phyloP scores from a whole-genome alignment of 2,113 vertebrate species.

The Procavia capensis region DNA sequence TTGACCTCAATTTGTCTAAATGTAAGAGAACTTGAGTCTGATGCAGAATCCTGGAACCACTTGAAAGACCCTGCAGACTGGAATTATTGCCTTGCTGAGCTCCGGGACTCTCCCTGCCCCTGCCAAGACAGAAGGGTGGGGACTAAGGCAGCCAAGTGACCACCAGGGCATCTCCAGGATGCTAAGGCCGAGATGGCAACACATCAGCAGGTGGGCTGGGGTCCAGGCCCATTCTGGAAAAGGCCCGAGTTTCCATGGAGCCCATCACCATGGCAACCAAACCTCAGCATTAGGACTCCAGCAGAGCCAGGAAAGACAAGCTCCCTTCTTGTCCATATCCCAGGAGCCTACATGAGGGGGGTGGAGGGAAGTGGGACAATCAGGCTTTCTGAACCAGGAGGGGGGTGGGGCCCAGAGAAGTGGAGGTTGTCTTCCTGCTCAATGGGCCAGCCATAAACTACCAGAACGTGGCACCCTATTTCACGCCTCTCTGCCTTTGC shows the following conservation, averaged over 20 bases:
- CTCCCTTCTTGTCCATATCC: slow-evolving; percentile 78
- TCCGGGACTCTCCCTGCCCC: background rate
- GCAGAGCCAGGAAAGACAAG: slow-evolving; percentile 78
- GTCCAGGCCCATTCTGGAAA: slow-evolving; percentile 79
- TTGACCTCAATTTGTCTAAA: background rate
- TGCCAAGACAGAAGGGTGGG: background rate
- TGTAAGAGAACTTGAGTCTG: background rate
- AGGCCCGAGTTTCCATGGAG: slow-evolving; percentile 78
- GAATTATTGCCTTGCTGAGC: background rate
- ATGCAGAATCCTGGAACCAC: background rate
- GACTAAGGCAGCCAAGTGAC: background rate
- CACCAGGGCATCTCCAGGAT: slow-evolving; percentile 36
- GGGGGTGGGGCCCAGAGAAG: slow-evolving; percentile 39
- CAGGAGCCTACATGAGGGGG: slow-evolving; percentile 63
- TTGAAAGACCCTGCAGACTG: rapidly evolving
- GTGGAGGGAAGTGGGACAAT: slow-evolving; percentile 57
- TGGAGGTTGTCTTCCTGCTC: slow-evolving; percentile 59
- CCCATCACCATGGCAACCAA: slow-evolving; percentile 75
- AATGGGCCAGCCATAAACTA: slow-evolving; percentile 61
- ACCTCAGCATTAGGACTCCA: slow-evolving; percentile 78
- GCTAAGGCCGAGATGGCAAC: slow-evolving; percentile 10
- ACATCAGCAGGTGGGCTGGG: slow-evolving; percentile 75
- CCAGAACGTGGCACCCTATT: slow-evolving; percentile 49
- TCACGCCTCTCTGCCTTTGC: slow-evolving; percentile 49
- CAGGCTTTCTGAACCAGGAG: slow-evolving; percentile 63